These are phyloP conservation scores for Flexamia atlantica DNA, from an alignment of 2,888 invertebrate genomes.

Conservation along the genomic window DNA sequence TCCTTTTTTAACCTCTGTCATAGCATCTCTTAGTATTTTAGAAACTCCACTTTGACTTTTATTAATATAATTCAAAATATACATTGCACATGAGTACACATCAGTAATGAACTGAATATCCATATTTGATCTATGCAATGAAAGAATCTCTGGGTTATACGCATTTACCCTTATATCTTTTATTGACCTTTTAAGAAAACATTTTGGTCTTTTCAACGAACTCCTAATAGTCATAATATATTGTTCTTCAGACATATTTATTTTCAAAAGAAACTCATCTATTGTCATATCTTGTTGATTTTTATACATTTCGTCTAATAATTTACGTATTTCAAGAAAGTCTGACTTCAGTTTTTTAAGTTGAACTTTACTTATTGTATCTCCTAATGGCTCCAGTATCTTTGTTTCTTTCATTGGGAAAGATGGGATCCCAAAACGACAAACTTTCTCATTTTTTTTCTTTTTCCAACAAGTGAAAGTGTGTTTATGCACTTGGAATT, in stretches of 20 bases:
- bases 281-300: slow-evolving; percentile 56
- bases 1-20: slow-evolving; percentile 65
- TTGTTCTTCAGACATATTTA: slow-evolving; percentile 60
- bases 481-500: too few relatives aligned
- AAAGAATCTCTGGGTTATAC: slow-evolving; percentile 62
- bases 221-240: slow-evolving; percentile 65
- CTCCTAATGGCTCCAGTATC: too few relatives aligned
- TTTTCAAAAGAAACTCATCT: slow-evolving; percentile 61
- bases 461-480: too few relatives aligned
- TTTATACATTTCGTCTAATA: slow-evolving; percentile 11
- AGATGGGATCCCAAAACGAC: too few relatives aligned
- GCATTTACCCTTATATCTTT: slow-evolving; percentile 65
- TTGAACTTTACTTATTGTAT: not conserved
- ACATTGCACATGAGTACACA: slow-evolving; percentile 66
- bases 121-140: slow-evolving; percentile 65
- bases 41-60: slow-evolving; percentile 68
- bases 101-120: slow-evolving; percentile 70
- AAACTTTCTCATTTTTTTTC: too few relatives aligned
- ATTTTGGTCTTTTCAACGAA: slow-evolving; percentile 60
- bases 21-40: slow-evolving; percentile 64
- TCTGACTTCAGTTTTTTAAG: slow-evolving; percentile 1
- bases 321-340: not conserved
- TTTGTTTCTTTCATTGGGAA: too few relatives aligned
- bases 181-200: slow-evolving; percentile 64
- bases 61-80: slow-evolving; percentile 69